Conservation (phyloP, 2,888 invertebrate species). For the Athalia cordata region DNA sequence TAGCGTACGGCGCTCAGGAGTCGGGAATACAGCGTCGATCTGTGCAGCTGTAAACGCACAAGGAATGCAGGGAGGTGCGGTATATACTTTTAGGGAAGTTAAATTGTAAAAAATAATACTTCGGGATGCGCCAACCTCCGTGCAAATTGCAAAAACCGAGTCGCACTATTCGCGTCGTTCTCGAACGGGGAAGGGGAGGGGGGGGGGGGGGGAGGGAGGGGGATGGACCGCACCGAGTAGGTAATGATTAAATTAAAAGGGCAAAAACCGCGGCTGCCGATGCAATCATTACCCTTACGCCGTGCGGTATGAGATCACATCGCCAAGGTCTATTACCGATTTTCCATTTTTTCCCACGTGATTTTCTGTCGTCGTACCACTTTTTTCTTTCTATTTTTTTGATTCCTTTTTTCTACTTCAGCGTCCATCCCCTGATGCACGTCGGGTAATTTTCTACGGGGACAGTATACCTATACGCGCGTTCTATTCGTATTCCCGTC, state of each 20-base stretch:
- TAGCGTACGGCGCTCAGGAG: no score
- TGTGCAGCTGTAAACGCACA: not conserved
- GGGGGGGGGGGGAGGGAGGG: no score
- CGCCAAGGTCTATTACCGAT: constrained; percentile 55
- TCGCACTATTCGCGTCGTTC: no score
- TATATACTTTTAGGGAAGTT: constrained; percentile 25
- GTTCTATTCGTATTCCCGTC: not conserved
- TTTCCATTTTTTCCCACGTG: constrained; percentile 50
- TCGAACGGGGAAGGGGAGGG: no score
- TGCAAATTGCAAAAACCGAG: no score
- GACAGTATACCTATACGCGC: constrained; percentile 27
- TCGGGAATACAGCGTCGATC: not conserved
- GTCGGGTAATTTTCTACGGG: constrained; percentile 50
- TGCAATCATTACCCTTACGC: constrained; percentile 10
- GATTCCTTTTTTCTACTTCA: not conserved
- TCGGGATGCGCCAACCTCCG: not conserved
- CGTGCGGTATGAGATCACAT: constrained; percentile 50
- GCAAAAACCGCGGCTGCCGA: constrained; percentile 21
- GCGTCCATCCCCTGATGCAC: not conserved
- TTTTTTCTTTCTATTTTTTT: not conserved
- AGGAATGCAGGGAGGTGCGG: not conserved
- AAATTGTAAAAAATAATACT: constrained; percentile 17
- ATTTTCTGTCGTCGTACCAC: not conserved
- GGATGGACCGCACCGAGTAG: not conserved
- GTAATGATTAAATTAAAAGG: constrained; percentile 41